A percentile compares a stretch with the other conserved stretches of the same genome.
These are phyloP conservation scores for Coregonus sp. DNA, from an alignment of 2,797 vertebrate genomes.

Conservation along the genomic window DNA sequence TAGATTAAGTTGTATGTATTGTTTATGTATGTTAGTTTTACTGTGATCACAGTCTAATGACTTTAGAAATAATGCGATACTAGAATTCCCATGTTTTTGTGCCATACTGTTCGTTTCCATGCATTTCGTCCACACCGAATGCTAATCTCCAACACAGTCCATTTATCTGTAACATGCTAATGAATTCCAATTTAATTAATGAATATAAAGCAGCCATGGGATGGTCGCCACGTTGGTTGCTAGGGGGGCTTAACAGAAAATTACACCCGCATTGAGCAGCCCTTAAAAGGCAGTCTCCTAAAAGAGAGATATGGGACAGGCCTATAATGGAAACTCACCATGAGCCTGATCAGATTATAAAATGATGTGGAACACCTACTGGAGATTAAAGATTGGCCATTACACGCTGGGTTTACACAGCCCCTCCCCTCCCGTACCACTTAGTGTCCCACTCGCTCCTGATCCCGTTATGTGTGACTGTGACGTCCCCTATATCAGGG, in stretches of 20 bases:
- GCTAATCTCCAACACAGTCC: constrained; percentile 40
- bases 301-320: constrained; percentile 65
- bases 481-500: constrained; percentile 27
- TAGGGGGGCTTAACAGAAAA: constrained; percentile 49
- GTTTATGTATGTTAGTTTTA: neutral
- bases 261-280: constrained; percentile 41
- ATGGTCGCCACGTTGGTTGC: constrained; percentile 46
- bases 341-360: constrained; percentile 70
- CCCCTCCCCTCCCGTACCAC: constrained; percentile 40
- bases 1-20: no score
- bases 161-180: constrained; percentile 2
- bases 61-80: neutral
- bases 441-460: constrained; percentile 50
- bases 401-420: constrained; percentile 59
- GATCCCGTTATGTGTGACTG: constrained; percentile 51
- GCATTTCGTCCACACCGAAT: constrained; percentile 45
- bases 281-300: constrained; percentile 54
- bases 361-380: constrained; percentile 67
- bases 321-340: constrained; percentile 64
- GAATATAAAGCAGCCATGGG: constrained; percentile 55
- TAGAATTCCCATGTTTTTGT: constrained; percentile 1
- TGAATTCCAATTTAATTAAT: constrained; percentile 48
- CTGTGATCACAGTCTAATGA: neutral
- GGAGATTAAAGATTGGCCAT: constrained; percentile 71
- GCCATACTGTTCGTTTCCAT: constrained; percentile 28